These are phyloP conservation scores for Chelonus formosanus DNA, from an alignment of 2,888 invertebrate species.

Conservation along the genomic window DNA sequence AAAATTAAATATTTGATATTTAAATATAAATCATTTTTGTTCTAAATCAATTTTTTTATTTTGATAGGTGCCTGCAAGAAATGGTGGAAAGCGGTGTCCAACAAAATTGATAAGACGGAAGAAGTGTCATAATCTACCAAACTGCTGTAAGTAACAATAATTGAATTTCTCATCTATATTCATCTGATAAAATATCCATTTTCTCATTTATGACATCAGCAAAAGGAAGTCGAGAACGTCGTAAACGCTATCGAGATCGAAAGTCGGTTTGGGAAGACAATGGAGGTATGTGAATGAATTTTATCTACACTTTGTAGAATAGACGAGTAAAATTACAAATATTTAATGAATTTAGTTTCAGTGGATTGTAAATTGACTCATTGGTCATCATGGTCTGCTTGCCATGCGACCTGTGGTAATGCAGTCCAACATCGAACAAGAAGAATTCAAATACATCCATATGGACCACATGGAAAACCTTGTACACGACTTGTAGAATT, in stretches of 20 bases:
- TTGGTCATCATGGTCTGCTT: conserved; percentile 86
- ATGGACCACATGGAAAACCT: conserved; percentile 53
- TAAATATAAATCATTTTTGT: too few species aligned
- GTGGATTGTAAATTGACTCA: conserved; percentile 61
- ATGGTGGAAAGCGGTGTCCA: conserved; percentile 74
- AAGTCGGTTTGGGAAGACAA: conserved; percentile 21
- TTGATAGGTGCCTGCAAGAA: conserved; percentile 67
- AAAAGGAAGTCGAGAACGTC: conserved; percentile 21
- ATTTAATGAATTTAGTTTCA: conserved; percentile 38
- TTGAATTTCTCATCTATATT: neutral
- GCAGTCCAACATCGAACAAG: conserved; percentile 79
- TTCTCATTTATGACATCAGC: conserved; percentile 14
- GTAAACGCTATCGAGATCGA: conserved; percentile 37
- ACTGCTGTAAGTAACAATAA: conserved; percentile 55
- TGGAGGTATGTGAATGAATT: conserved; percentile 22
- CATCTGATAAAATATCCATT: conserved; percentile 10
- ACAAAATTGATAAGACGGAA: conserved; percentile 64
- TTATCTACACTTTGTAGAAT: neutral
- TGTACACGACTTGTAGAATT: conserved; percentile 61
- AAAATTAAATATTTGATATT: too few species aligned
- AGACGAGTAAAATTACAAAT: neutral
- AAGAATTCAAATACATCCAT: conserved; percentile 66
- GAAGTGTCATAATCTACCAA: conserved; percentile 55
- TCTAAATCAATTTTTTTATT: conserved; percentile 28
- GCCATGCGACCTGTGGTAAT: conserved; percentile 86